phyloP scores from a whole-genome alignment of 2,888 invertebrate species.

The Gasteruption jaculator region DNA sequence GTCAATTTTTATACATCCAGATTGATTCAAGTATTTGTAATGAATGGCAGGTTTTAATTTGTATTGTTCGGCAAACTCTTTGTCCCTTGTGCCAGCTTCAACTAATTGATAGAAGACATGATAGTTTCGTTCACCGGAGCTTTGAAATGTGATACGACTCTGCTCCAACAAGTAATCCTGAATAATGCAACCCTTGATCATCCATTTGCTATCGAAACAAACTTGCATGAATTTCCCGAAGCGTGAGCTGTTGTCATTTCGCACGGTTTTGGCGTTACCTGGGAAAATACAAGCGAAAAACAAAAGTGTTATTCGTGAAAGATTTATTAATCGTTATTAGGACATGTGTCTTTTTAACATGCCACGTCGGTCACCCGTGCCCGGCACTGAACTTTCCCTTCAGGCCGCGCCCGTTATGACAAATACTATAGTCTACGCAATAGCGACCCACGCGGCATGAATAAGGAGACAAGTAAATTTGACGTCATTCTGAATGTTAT shows the following conservation, averaged over 20 bases:
- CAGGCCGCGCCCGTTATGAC: no score
- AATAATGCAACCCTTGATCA: slow-evolving; percentile 87
- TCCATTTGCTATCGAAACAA: slow-evolving; percentile 82
- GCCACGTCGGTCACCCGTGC: no score
- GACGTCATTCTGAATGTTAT: no score
- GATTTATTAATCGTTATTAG: slow-evolving; percentile 11
- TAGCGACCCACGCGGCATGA: no score
- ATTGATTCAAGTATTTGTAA: slow-evolving; percentile 80
- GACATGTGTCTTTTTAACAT: no score
- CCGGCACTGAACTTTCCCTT: no score
- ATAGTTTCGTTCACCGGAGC: slow-evolving; percentile 81
- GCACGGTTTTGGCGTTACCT: slow-evolving; percentile 91
- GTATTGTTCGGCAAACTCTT: slow-evolving; percentile 70
- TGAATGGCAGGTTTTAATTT: slow-evolving; percentile 70
- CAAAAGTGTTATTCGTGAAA: background rate
- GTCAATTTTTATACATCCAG: slow-evolving; percentile 67
- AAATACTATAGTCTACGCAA: no score
- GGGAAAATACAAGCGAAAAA: slow-evolving; percentile 18
- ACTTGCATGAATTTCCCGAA: slow-evolving; percentile 97
- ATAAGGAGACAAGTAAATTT: no score
- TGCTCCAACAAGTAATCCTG: slow-evolving; percentile 88
- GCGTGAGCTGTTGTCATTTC: slow-evolving; percentile 89
- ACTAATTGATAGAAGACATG: slow-evolving; percentile 90
- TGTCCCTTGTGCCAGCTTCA: slow-evolving; percentile 77
- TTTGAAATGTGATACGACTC: slow-evolving; percentile 83